These are phyloP conservation scores for Riparia riparia DNA, from an alignment of 2,113 vertebrate genomes.

Conservation along the genomic window DNA sequence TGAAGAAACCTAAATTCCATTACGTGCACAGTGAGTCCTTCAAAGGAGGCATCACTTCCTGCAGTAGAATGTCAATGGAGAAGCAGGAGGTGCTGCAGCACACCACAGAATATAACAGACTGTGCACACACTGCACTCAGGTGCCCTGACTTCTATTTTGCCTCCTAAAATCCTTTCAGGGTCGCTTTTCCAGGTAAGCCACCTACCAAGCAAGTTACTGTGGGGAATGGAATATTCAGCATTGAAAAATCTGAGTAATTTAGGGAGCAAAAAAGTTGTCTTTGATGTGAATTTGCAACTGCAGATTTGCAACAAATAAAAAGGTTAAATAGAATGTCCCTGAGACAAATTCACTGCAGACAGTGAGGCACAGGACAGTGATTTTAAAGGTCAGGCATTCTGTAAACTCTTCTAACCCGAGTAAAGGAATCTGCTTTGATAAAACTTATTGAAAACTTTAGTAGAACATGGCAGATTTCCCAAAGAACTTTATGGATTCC, in stretches of 20 bases:
- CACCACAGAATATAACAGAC: neutral
- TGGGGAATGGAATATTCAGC: neutral
- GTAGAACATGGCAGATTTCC: neutral
- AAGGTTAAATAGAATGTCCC: neutral
- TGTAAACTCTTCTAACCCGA: neutral
- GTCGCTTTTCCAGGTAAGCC: neutral
- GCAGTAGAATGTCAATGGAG: neutral
- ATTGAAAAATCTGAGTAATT: neutral
- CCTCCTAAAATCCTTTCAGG: neutral
- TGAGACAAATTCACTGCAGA: neutral
- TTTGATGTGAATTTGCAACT: neutral
- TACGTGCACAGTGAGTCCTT: neutral
- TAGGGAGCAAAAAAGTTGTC: neutral
- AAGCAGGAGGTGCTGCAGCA: neutral
- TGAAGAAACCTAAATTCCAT: neutral
- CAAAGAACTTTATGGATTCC: neutral
- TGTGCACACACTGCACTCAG: neutral
- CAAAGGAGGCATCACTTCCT: neutral
- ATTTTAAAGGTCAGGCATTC: neutral
- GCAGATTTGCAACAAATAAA: neutral
- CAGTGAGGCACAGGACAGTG: neutral
- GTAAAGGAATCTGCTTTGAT: neutral
- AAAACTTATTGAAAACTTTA: neutral
- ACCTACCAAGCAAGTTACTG: neutral
- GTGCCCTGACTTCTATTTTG: neutral